Conservation (phyloP, 2,797 vertebrate genomes). For the Rhincodon typus region DNA sequence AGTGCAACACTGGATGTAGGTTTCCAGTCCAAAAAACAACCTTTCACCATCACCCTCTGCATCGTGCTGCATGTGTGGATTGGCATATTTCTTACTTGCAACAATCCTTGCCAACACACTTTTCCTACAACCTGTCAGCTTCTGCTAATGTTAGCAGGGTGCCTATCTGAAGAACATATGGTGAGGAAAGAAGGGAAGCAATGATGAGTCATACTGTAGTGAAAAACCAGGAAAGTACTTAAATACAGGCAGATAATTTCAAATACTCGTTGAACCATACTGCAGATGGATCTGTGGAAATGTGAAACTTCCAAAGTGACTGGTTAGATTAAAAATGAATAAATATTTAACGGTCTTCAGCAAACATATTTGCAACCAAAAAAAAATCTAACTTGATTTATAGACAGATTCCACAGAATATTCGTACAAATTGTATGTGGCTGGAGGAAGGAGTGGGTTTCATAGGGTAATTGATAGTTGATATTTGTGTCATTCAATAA, state of each 20-base stretch:
- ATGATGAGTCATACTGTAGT: background rate
- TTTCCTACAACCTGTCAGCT: slow-evolving; percentile 25
- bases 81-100: background rate
- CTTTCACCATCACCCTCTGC: background rate
- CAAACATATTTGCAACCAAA: background rate
- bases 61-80: background rate
- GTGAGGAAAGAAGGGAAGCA: slow-evolving; percentile 13
- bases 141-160: background rate
- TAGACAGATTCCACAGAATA: background rate
- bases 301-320: background rate
- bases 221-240: background rate
- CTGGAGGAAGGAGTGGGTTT: background rate
- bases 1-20: too few relatives aligned
- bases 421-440: background rate
- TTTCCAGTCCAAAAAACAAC: too few relatives aligned
- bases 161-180: slow-evolving; percentile 28
- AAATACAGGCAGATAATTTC: background rate
- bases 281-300: background rate
- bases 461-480: background rate
- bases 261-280: background rate
- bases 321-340: background rate
- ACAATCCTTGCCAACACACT: background rate
- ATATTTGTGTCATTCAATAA: background rate
- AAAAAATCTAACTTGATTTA: background rate
- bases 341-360: background rate